Evolutionary conservation across 2,113 vertebrate species (phyloP).

Genomic region (Pontoporia blainvillei): DNA sequence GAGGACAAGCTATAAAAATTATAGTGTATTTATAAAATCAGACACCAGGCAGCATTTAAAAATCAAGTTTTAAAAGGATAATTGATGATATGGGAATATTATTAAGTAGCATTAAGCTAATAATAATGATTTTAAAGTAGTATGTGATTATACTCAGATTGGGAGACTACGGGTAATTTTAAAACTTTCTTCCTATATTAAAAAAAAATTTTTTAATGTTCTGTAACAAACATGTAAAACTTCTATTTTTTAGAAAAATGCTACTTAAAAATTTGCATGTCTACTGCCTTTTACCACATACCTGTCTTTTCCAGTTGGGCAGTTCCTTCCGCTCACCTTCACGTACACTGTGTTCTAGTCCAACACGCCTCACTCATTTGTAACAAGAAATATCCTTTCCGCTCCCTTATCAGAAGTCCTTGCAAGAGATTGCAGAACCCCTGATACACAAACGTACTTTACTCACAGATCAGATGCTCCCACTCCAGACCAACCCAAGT

Average conservation of each 20-base stretch:
- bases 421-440: background rate
- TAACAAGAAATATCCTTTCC: background rate
- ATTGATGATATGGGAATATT: slow-evolving; percentile 23
- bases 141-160: slow-evolving; percentile 5
- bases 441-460: background rate
- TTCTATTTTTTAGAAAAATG: background rate
- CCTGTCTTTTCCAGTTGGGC: background rate
- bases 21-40: slow-evolving; percentile 31
- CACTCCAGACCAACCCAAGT: background rate
- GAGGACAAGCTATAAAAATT: slow-evolving; percentile 34
- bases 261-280: background rate
- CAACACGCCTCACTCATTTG: background rate
- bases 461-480: background rate
- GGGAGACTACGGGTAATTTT: background rate
- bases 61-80: slow-evolving; percentile 53
- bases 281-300: background rate
- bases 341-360: background rate
- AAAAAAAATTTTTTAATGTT: background rate
- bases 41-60: background rate
- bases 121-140: slow-evolving; percentile 30
- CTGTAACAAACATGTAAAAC: background rate
- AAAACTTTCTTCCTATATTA: background rate
- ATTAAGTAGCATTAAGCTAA: slow-evolving; percentile 41
- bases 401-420: background rate
- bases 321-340: background rate